Evolutionary conservation across 2,797 vertebrate species (phyloP), one percentile per base, ranked within the genome.

Genomic region (Odontamblyopus rebecca): DNA sequence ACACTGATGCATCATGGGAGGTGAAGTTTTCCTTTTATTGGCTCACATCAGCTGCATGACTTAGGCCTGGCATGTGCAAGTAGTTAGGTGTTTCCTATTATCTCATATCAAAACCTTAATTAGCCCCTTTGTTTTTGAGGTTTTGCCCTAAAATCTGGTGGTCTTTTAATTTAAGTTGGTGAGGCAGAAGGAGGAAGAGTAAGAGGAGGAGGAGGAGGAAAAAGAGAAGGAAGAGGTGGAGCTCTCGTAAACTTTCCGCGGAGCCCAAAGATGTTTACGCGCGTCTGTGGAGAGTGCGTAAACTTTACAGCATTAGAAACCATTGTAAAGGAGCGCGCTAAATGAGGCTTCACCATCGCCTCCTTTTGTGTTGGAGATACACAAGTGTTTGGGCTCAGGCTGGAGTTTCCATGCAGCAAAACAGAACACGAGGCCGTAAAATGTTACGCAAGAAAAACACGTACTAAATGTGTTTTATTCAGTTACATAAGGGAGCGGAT

Each of bases 181-280:
- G 8, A 44, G 41, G 41, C 13, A 13, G 41, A 44, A 13, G 60
- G 26, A 27, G 35, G 35, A 35, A 35, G 35, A 30, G 29, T 30
- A 35, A 8, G 35, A 35, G 35, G 38, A 41, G 41, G 12, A 44
- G 13, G 13, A 15, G 54, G 27, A 29, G 6, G 59, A 15, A 29
- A 6, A 23, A 9, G 32, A 38, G 3, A 26, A 66, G 44, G 64
- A 66, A 59, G 74, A 84, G 89, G 87, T 44, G 69, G 82, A 75
- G 80, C 51, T 69, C 83, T 91, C 80, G 86, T 90, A 87, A 90
- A 88, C 86, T 89, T 90, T 92, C 87, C 82, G 80, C 53, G 44
- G 54, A 64, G 77, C 71, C 73, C 73, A 74, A 70, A 66, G 78
- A 81, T 89, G 84, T 88, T 89, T 83, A 85, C 80, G 76, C 71